These are phyloP conservation scores for Microhierax caerulescens DNA, from an alignment of 2,797 vertebrate species.

Conservation along the genomic window DNA sequence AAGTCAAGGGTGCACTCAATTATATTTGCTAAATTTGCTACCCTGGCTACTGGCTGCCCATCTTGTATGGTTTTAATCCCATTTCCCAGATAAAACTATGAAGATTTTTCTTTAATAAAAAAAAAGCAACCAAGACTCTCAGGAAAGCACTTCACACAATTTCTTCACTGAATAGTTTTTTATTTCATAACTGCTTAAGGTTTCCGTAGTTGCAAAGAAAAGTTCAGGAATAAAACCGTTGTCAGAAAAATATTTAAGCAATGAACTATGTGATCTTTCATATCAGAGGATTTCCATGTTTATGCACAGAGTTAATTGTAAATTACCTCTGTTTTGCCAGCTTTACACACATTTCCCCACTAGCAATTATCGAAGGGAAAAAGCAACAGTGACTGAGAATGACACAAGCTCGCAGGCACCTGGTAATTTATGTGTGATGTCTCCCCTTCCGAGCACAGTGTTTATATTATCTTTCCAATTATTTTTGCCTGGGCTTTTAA, in stretches of 20 bases:
- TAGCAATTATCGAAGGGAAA: background rate
- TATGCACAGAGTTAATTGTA: background rate
- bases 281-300: background rate
- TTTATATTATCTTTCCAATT: slow-evolving; percentile 47
- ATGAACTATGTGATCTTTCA: background rate
- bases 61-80: background rate
- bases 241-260: background rate
- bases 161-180: background rate
- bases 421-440: slow-evolving; percentile 19
- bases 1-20: background rate
- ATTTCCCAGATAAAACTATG: background rate
- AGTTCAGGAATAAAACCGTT: background rate
- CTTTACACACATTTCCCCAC: background rate
- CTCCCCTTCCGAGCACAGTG: background rate
- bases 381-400: background rate
- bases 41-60: background rate
- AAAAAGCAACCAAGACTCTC: background rate
- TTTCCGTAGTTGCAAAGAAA: background rate
- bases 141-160: background rate
- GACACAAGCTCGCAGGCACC: background rate
- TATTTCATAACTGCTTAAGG: background rate
- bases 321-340: background rate
- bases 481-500: background rate
- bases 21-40: background rate
- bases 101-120: background rate